Evolutionary conservation across 2,888 invertebrate genomes (phyloP).

Genomic region (Macaria notata): DNA sequence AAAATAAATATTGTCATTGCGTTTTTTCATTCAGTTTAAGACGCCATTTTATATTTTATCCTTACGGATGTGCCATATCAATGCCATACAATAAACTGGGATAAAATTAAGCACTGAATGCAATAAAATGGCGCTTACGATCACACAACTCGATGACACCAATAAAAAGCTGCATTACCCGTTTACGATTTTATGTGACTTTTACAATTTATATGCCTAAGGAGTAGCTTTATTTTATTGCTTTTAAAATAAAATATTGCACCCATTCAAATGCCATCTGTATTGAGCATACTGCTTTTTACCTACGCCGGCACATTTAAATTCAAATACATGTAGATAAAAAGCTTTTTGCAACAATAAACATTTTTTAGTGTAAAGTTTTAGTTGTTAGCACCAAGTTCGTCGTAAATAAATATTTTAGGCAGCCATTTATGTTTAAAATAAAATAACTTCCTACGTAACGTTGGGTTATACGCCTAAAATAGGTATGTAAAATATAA

Average conservation of each 20-base stretch:
- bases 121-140: slow-evolving; percentile 60
- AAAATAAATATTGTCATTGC: background rate
- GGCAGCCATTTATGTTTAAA: no score
- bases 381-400: no score
- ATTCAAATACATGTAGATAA: background rate
- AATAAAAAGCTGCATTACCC: slow-evolving; percentile 58
- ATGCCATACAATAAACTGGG: slow-evolving; percentile 44
- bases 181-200: slow-evolving; percentile 52
- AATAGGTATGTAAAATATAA: no score
- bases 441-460: no score
- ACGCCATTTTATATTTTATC: no score
- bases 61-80: slow-evolving; percentile 21
- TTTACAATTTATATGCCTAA: slow-evolving; percentile 56
- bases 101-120: slow-evolving; percentile 59
- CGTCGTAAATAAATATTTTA: no score
- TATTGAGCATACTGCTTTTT: slow-evolving; percentile 19
- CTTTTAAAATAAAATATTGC: slow-evolving; percentile 37
- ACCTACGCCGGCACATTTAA: slow-evolving; percentile 12
- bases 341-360: no score
- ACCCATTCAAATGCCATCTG: slow-evolving; percentile 31
- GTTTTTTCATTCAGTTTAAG: background rate
- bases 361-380: no score
- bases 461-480: no score
- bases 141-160: slow-evolving; percentile 59
- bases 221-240: slow-evolving; percentile 54